phyloP scores from a whole-genome alignment of 2,797 vertebrate genomes.

The Amazona ochrocephala region DNA sequence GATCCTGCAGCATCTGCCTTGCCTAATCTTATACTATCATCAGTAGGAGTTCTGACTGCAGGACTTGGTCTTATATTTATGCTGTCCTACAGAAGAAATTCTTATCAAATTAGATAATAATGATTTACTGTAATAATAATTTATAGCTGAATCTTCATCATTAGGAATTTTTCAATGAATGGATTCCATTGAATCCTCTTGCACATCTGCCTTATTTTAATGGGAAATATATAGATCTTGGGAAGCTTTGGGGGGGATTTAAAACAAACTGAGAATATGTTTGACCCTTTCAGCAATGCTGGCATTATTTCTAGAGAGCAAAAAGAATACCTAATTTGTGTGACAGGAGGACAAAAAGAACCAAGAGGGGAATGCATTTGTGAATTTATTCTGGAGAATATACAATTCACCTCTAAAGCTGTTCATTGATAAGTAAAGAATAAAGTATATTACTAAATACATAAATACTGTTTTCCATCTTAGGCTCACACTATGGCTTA shows the following conservation, averaged over 20 bases:
- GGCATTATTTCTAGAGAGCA: neutral
- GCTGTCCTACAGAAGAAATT: neutral
- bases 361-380: neutral
- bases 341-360: neutral
- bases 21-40: neutral
- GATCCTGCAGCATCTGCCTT: neutral
- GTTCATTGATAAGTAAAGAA: conserved; percentile 28
- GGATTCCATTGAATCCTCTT: neutral
- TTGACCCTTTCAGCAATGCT: neutral
- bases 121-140: neutral
- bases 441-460: conserved; percentile 6
- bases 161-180: neutral
- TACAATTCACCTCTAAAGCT: neutral
- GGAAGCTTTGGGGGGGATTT: neutral
- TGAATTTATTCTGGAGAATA: conserved; percentile 17
- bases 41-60: neutral
- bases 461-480: conserved; percentile 30
- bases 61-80: neutral
- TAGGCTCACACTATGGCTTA: neutral
- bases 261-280: neutral
- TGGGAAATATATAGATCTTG: neutral
- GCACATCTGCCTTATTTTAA: neutral
- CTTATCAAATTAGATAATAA: neutral
- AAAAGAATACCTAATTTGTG: neutral
- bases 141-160: neutral